These are phyloP conservation scores for Psix sp. DNA, from an alignment of 1,140 invertebrate species.

Conservation along the genomic window DNA sequence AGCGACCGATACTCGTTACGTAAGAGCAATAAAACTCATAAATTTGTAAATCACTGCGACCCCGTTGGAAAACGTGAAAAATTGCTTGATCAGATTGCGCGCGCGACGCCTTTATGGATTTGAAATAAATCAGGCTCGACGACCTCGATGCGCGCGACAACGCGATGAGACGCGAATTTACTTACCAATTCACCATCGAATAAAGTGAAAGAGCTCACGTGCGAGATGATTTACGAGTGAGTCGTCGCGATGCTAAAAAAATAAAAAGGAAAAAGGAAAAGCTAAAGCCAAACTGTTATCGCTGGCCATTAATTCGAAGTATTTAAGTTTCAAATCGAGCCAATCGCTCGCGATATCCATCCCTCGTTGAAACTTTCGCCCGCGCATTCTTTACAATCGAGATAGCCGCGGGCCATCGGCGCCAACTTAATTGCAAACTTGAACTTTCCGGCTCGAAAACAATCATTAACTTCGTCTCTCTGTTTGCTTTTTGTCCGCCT, in stretches of 20 bases:
- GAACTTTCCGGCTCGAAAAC: slow-evolving; percentile 26
- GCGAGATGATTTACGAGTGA: slow-evolving; percentile 39
- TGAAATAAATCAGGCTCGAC: slow-evolving; percentile 31
- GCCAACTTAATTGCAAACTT: slow-evolving; percentile 42
- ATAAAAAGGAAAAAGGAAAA: no score
- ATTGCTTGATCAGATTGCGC: slow-evolving; percentile 13
- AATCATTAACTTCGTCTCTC: slow-evolving; percentile 5
- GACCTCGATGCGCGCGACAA: slow-evolving; percentile 27
- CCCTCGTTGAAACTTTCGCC: slow-evolving; percentile 10
- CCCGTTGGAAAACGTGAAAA: slow-evolving; percentile 1
- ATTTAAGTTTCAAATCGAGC: slow-evolving; percentile 30
- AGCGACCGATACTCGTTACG: no score
- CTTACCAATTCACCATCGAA: slow-evolving; percentile 48
- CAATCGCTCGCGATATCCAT: slow-evolving; percentile 23
- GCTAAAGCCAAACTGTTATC: slow-evolving; percentile 21
- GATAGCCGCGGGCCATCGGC: slow-evolving; percentile 27
- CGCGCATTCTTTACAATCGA: slow-evolving; percentile 10
- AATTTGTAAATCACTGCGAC: no score
- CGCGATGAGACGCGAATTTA: slow-evolving; percentile 43
- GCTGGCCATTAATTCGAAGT: slow-evolving; percentile 23
- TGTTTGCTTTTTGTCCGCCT: not conserved
- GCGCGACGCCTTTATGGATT: slow-evolving; percentile 9
- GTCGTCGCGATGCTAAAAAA: no score
- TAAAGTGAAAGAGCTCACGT: slow-evolving; percentile 45
- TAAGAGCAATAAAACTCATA: no score